Evolutionary conservation across 92 coral and sea anemone species (phyloP).

Genomic region (Umimayanthus kanabou): DNA sequence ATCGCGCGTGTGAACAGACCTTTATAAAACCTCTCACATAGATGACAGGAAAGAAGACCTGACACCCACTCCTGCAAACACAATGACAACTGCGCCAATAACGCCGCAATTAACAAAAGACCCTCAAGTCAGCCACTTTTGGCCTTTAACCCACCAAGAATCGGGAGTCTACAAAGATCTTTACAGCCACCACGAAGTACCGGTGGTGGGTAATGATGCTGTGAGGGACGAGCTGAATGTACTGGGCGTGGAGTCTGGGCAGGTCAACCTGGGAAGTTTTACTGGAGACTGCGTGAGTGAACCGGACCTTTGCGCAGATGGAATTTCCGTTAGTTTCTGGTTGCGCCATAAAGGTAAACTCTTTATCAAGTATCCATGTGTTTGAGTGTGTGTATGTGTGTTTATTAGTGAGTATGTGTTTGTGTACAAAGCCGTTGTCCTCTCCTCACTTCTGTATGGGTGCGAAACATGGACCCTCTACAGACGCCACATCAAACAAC

Average conservation of each 20-base stretch:
- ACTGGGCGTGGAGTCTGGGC: slow-evolving; percentile 16
- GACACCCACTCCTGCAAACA: too few relatives aligned
- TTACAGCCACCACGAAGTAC: neutral
- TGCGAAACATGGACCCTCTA: too few relatives aligned
- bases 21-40: too few relatives aligned
- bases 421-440: too few relatives aligned
- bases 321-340: slow-evolving; percentile 32
- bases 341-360: slow-evolving; percentile 38
- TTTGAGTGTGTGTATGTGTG: neutral
- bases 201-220: neutral
- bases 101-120: neutral
- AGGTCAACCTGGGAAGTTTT: slow-evolving; percentile 9
- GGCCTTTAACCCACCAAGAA: slow-evolving; percentile 18
- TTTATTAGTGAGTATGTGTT: too few relatives aligned
- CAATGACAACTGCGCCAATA: too few relatives aligned
- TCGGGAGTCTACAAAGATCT: neutral
- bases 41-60: too few relatives aligned
- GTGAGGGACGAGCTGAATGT: slow-evolving; percentile 25
- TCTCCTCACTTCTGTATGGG: too few relatives aligned
- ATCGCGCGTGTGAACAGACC: too few relatives aligned
- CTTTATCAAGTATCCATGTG: neutral
- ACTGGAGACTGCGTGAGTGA: neutral
- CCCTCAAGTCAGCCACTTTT: neutral
- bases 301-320: neutral
- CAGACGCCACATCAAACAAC: too few relatives aligned